Evolutionary conservation across 2,113 vertebrate genomes (phyloP), one percentile per base, ranked within the genome.

Genomic region (Apteryx mantelli): DNA sequence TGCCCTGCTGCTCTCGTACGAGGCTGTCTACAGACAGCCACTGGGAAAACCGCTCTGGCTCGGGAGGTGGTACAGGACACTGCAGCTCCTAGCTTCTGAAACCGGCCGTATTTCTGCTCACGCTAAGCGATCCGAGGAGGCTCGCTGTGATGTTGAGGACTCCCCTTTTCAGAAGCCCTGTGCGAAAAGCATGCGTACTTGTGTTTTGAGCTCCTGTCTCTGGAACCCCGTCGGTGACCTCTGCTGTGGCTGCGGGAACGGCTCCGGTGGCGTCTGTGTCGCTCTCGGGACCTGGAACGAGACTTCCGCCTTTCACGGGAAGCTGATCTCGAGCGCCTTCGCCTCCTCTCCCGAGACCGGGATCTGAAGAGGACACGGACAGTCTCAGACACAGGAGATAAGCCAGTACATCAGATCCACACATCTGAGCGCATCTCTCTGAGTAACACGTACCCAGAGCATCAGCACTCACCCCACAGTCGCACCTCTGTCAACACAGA

Each of bases 241-340:
- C 98, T 96, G 98, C 98, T 99, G 85, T 98, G 99, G 93, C 99
- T 99, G 88, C 98, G 97, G 75, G 99, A 99, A 11, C 99, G 98
- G 97, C 98, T 99, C 82, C 99, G 98, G 86, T 99, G 99, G 78
- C 99, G 98, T 68, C 99, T 96, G 93, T 98, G 98, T 88, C 99
- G 98, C 77, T 99, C 99, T 25, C 98, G 98, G 4, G 99, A 99
- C 24, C 98, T 98, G 6, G 99, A 98, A 66, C 97, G 97, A 9
- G 97, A 98, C 40, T 99, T 99, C 30, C 98, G 98, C 80, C 97
- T 98, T 34, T 99, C 99, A 42, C 99, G 98, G 42, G 99, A 99
- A 1, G 98, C 21, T 0, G 99, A 99, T 21, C 98, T 96, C 0
- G 99, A 99, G 84, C 99, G 98, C 19, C 98, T 97, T 42, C 99